Evolutionary conservation across 2,888 invertebrate species (phyloP), one percentile per base, ranked within the genome.

Genomic region (Unio pictorum): DNA sequence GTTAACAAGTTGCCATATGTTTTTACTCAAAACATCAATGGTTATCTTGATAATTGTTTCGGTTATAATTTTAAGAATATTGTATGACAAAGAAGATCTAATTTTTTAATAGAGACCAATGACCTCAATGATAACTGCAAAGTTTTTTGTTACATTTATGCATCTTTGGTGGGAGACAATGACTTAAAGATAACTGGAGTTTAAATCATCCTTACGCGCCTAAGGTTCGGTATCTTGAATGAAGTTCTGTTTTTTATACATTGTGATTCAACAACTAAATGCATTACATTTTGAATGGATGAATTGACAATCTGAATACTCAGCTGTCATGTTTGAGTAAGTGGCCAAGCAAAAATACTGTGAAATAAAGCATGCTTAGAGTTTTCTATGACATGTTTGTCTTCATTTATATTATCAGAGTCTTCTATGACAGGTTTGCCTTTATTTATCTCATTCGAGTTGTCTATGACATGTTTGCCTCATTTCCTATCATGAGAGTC

Each of bases 191-290:
- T 69, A 7, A 60, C 72, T 23, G 66, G 76, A 73, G 55, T 76
- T 67, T 74, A 69, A 54, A 69, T 73, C 62, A 58, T 73, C 1
- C n/a, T 73, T 7, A 71, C 66, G 30, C 30, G 6, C 30, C 5
- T 34, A 26, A 45, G 73, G 18, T 55, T 75, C 15, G 71, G 70
- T 0, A 55, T 73, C 0, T 54, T 75, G 11, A 30, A 73, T n/a
- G 76, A 71, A 23, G 66, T 73, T 56, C 68, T 73, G 30, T 73
- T 71, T 20, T 30, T 7, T 54, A 61, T 71, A 55, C 71, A 71
- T 55, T 59, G 59, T 56, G 61, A 73, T 57, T 71, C 67, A 30
- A 58, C 62, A 15, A 55, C 66, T 54, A 68, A 73, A n/a, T 73
- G 72, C 54, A 56, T 59, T n/a, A 55, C 20, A 58, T 75, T 28